Evolutionary conservation across 2,888 invertebrate genomes (phyloP).

Genomic region (Tinea pellionella): DNA sequence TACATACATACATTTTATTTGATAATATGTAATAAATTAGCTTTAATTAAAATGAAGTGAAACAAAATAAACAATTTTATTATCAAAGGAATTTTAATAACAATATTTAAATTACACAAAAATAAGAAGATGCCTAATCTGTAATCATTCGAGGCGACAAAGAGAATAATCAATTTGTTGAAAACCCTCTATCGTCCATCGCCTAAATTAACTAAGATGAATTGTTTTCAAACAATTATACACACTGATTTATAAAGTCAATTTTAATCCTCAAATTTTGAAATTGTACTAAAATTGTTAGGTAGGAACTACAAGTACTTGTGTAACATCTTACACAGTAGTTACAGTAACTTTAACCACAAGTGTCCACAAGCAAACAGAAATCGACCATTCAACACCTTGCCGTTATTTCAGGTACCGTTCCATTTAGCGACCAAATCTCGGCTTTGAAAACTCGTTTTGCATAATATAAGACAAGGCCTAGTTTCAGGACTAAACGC

Average conservation of each 20-base stretch:
- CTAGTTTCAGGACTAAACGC: slow-evolving; percentile 48
- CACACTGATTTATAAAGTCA: too few relatives aligned
- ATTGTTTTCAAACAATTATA: background rate
- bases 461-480: slow-evolving; percentile 53
- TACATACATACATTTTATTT: background rate
- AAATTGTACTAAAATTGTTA: too few relatives aligned
- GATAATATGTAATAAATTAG: background rate
- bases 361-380: background rate
- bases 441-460: slow-evolving; percentile 40
- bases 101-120: background rate
- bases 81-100: background rate
- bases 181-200: background rate
- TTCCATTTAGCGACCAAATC: slow-evolving; percentile 31
- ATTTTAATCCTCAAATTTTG: too few relatives aligned
- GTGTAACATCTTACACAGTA: background rate
- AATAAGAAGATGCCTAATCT: background rate
- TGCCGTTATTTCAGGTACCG: slow-evolving; percentile 17
- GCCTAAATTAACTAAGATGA: background rate
- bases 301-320: too few relatives aligned
- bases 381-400: background rate
- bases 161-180: background rate
- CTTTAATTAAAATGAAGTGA: background rate
- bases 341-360: background rate
- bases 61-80: background rate
- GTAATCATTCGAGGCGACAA: background rate